Conservation (phyloP, 1,140 invertebrate species). For the Drosophila azteca region DNA sequence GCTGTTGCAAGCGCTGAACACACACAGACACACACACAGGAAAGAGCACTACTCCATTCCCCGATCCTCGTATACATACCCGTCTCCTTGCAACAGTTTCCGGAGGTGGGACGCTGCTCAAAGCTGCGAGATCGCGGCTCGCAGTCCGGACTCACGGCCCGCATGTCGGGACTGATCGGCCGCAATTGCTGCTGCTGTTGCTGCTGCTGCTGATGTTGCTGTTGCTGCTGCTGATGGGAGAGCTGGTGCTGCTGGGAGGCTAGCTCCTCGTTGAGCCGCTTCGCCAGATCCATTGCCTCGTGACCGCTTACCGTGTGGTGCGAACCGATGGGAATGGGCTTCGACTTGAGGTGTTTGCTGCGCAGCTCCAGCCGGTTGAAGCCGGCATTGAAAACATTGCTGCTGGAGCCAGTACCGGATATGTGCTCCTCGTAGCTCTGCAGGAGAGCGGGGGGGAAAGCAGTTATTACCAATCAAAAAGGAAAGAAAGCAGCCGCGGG, state of each 20-base stretch:
- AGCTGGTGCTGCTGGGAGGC: conserved; percentile 84
- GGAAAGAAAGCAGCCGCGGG: too few relatives aligned
- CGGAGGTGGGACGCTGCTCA: conserved; percentile 85
- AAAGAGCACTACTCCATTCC: neutral
- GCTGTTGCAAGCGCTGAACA: too few relatives aligned
- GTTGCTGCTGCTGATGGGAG: conserved; percentile 83
- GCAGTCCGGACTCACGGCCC: conserved; percentile 84
- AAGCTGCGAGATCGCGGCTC: conserved; percentile 87
- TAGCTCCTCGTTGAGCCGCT: conserved; percentile 88
- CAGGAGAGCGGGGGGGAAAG: conserved; percentile 3
- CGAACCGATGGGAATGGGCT: conserved; percentile 88
- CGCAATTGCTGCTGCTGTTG: conserved; percentile 52
- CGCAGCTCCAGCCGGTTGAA: conserved; percentile 65
- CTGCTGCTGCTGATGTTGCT: conserved; percentile 10
- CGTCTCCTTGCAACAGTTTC: conserved; percentile 85
- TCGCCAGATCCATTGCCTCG: conserved; percentile 90
- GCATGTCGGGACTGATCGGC: conserved; percentile 83
- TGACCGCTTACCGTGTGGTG: conserved; percentile 90
- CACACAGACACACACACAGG: neutral
- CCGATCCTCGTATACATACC: conserved; percentile 84
- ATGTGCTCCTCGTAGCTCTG: conserved; percentile 1
- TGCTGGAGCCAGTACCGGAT: conserved; percentile 35
- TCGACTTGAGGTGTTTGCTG: conserved; percentile 83
- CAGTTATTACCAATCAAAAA: too few relatives aligned
- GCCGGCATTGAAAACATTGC: conserved; percentile 22